These are phyloP conservation scores for Seira sanloemensis DNA, from an alignment of 2,888 invertebrate genomes.

Conservation along the genomic window DNA sequence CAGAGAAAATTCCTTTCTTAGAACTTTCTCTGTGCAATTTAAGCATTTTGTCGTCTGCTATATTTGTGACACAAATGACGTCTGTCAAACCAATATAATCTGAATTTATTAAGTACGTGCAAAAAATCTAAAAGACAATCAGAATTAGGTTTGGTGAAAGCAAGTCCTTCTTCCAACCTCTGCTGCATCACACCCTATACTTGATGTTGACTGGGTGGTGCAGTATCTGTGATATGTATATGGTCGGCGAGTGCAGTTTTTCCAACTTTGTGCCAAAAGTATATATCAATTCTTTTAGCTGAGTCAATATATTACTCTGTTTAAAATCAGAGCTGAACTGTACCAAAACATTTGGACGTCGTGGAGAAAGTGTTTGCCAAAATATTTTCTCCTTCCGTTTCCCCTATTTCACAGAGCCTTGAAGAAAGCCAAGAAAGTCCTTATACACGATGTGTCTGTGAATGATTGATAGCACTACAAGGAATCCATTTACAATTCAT, in stretches of 20 bases:
- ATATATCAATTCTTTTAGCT: conserved; percentile 42
- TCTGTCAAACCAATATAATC: too few relatives aligned
- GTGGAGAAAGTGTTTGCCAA: conserved; percentile 46
- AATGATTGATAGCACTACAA: conserved; percentile 52
- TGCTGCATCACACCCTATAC: not conserved
- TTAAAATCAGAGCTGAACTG: conserved; percentile 37
- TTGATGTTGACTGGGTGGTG: not conserved
- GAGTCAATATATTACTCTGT: conserved; percentile 34
- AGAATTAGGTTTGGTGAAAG: too few relatives aligned
- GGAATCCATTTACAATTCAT: conserved; percentile 48
- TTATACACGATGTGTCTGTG: conserved; percentile 19
- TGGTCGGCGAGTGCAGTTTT: conserved; percentile 7
- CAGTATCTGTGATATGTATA: not conserved
- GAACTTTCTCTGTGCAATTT: too few relatives aligned
- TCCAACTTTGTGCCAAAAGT: conserved; percentile 43
- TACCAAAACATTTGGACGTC: conserved; percentile 40
- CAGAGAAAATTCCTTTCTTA: too few relatives aligned
- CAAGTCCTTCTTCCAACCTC: not conserved
- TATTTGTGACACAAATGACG: too few relatives aligned
- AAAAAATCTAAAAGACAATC: too few relatives aligned
- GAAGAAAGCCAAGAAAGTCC: not conserved
- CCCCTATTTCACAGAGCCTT: not conserved
- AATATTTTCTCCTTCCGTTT: conserved; percentile 23
- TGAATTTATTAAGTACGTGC: too few relatives aligned
- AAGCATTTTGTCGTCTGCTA: too few relatives aligned